Conservation (phyloP, 1,140 invertebrate species). For the Asobara japonica region DNA sequence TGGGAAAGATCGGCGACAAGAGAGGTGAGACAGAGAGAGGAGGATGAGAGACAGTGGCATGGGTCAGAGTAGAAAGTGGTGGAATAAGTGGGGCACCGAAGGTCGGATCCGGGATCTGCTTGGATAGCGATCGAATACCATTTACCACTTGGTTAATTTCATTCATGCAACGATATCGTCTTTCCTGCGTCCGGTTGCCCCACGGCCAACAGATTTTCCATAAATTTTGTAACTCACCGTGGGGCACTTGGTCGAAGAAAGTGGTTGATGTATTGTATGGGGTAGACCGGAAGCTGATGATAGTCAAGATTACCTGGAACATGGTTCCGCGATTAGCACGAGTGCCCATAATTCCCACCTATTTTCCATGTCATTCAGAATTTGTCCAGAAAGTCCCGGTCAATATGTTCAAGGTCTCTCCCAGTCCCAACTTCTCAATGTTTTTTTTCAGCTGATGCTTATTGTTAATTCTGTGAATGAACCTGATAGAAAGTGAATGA, state of each 20-base stretch:
- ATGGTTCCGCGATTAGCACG: too few species aligned
- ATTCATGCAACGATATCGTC: constrained; percentile 45
- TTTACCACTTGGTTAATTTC: constrained; percentile 52
- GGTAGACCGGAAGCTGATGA: too few species aligned
- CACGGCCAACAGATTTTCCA: not conserved
- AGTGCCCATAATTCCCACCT: too few species aligned
- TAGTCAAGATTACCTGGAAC: too few species aligned
- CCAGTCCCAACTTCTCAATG: not conserved
- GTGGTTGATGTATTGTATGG: too few species aligned
- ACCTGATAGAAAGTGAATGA: not conserved
- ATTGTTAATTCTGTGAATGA: not conserved
- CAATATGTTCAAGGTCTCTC: not conserved
- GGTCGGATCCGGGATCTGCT: constrained; percentile 59
- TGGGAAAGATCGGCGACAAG: not conserved
- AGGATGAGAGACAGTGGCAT: constrained; percentile 26
- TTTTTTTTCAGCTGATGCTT: not conserved
- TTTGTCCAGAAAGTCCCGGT: not conserved
- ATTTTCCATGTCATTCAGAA: too few species aligned
- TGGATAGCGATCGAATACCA: constrained; percentile 45
- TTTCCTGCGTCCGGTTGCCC: not conserved
- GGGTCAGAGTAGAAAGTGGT: constrained; percentile 63
- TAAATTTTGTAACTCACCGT: not conserved
- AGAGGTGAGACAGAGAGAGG: constrained; percentile 7
- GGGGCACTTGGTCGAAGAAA: not conserved
- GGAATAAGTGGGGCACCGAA: constrained; percentile 48